Evolutionary conservation across 2,888 invertebrate genomes (phyloP).

Genomic region (Tortrix viridana): DNA sequence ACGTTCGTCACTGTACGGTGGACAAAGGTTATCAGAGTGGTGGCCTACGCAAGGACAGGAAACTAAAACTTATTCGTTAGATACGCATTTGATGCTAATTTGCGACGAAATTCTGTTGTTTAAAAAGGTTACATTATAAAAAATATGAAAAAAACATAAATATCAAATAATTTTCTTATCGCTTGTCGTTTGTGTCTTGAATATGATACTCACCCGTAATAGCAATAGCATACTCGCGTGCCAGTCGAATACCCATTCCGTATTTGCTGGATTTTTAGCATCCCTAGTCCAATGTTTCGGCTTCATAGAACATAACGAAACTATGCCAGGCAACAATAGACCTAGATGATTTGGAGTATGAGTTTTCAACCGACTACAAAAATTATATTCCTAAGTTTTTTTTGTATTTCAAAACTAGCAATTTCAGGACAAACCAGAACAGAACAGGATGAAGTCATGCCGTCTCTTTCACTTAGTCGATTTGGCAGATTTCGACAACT

Average conservation of each 20-base stretch:
- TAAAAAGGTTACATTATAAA: no score
- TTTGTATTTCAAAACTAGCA: background rate
- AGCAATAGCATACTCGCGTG: slow-evolving; percentile 2
- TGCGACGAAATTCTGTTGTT: no score
- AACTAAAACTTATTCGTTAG: no score
- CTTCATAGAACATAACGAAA: background rate
- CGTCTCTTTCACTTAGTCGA: no score
- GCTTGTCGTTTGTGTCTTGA: background rate
- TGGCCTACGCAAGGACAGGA: no score
- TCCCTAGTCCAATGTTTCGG: slow-evolving; percentile 9
- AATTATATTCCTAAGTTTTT: background rate
- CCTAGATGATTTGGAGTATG: background rate
- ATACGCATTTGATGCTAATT: no score
- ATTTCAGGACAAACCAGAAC: no score
- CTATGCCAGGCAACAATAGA: slow-evolving; percentile 1
- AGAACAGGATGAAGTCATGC: no score
- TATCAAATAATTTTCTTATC: background rate
- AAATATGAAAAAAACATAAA: background rate
- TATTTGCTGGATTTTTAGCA: slow-evolving; percentile 11
- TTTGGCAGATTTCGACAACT: no score
- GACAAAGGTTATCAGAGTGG: no score
- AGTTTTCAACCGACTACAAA: background rate
- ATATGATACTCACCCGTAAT: background rate
- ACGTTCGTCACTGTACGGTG: no score
- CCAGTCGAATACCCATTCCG: slow-evolving; percentile 13